phyloP scores from a whole-genome alignment of 2,113 vertebrate species.

The Nothobranchius furzeri region DNA sequence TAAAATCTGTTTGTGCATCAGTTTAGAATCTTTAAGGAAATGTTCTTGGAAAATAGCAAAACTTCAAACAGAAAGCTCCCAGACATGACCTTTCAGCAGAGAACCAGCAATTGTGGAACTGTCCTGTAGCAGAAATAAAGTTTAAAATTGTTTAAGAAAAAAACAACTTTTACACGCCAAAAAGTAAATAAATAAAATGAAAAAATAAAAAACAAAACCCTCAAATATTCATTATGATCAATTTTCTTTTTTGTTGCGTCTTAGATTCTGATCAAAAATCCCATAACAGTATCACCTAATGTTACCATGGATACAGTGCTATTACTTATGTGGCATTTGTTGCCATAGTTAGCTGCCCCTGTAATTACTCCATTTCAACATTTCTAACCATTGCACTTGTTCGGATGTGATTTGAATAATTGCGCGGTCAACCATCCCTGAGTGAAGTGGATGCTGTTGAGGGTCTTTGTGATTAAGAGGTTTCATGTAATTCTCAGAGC shows the following conservation, averaged over 20 bases:
- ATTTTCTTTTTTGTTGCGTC: neutral
- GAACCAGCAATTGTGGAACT: too few relatives aligned
- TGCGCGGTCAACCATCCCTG: constrained; percentile 54
- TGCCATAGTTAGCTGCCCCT: constrained; percentile 52
- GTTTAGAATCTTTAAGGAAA: too few relatives aligned
- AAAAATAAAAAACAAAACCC: too few relatives aligned
- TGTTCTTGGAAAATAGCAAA: too few relatives aligned
- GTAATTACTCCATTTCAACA: constrained; percentile 73
- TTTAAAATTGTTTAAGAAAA: too few relatives aligned
- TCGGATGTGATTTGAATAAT: constrained; percentile 74
- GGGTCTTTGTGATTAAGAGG: constrained; percentile 63
- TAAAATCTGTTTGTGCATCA: too few relatives aligned
- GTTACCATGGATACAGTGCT: constrained; percentile 68
- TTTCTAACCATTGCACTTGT: constrained; percentile 56
- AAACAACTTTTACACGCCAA: too few relatives aligned
- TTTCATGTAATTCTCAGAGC: constrained; percentile 50
- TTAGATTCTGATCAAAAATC: constrained; percentile 26
- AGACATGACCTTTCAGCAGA: too few relatives aligned
- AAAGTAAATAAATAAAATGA: too few relatives aligned
- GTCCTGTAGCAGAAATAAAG: too few relatives aligned
- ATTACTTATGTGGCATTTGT: constrained; percentile 76
- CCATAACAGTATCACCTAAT: constrained; percentile 65
- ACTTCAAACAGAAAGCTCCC: too few relatives aligned
- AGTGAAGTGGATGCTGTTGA: constrained; percentile 43
- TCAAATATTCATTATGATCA: too few relatives aligned